Evolutionary conservation across 2,797 vertebrate species (phyloP).

Genomic region (Tragelaphus eurycerus): DNA sequence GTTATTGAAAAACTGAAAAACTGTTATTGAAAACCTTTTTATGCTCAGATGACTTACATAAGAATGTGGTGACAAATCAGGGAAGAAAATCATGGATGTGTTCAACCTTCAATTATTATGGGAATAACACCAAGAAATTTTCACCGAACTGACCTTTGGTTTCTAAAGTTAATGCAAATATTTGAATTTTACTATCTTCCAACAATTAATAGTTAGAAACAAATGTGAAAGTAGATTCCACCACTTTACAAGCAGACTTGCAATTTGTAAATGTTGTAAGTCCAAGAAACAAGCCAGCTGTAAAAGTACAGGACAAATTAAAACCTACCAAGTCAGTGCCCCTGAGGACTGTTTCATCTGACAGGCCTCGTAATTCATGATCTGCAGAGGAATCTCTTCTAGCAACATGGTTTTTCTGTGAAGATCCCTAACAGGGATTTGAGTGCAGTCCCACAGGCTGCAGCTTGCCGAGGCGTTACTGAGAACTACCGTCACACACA

Average conservation of each 20-base stretch:
- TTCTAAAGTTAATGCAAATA: neutral
- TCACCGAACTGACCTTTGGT: accelerated
- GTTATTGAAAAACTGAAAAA: neutral
- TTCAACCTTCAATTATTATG: accelerated
- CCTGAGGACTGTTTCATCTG: neutral
- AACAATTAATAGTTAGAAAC: neutral
- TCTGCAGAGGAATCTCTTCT: neutral
- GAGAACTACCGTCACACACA: neutral
- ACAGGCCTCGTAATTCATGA: neutral
- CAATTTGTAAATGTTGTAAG: neutral
- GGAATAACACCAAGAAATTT: neutral
- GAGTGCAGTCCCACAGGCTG: neutral
- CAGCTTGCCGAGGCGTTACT: neutral
- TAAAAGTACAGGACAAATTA: neutral
- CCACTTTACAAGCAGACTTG: neutral
- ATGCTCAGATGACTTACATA: neutral
- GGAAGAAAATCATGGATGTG: neutral
- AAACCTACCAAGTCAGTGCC: neutral
- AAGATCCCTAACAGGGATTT: neutral
- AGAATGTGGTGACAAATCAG: accelerated
- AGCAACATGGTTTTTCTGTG: neutral
- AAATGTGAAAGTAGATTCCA: neutral
- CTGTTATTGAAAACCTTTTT: neutral
- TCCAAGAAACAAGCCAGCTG: neutral
- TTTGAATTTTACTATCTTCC: neutral